A percentile compares a stretch with the other conserved stretches of the same genome.
These are phyloP conservation scores for Pseudobourletiella spinata DNA, from an alignment of 1,140 invertebrate species.

Conservation along the genomic window DNA sequence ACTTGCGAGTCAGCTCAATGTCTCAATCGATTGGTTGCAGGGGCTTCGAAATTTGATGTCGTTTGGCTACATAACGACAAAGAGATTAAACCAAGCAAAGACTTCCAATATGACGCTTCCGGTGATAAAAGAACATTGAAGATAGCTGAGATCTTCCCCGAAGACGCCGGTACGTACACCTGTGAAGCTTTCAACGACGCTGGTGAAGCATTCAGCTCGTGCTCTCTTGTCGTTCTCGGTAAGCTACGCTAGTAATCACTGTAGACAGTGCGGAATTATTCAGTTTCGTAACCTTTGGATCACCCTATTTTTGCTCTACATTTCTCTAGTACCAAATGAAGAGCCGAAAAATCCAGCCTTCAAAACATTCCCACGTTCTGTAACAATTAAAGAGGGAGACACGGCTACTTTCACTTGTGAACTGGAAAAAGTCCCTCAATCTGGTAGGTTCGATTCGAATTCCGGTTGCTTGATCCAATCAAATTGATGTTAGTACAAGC, in stretches of 20 bases:
- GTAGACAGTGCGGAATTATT: not conserved
- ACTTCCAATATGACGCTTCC: constrained; percentile 85
- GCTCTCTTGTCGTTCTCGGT: constrained; percentile 69
- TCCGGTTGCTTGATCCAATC: too few species aligned
- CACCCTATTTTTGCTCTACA: not conserved
- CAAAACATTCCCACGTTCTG: constrained; percentile 78
- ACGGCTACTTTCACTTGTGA: constrained; percentile 68
- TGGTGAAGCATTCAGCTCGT: constrained; percentile 86
- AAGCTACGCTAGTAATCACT: too few species aligned
- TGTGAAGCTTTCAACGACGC: constrained; percentile 93
- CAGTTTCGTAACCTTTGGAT: not conserved
- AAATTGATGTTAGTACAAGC: too few species aligned
- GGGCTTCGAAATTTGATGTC: constrained; percentile 80
- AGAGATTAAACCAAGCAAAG: constrained; percentile 90
- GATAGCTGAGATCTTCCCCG: constrained; percentile 90
- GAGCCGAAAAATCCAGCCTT: constrained; percentile 71
- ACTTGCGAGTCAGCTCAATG: constrained; percentile 6
- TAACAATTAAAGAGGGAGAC: constrained; percentile 72
- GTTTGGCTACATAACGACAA: constrained; percentile 94
- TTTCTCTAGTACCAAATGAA: constrained; percentile 69
- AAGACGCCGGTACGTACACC: constrained; percentile 86
- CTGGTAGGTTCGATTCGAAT: constrained; percentile 52
- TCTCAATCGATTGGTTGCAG: too few species aligned
- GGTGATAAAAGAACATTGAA: constrained; percentile 82
- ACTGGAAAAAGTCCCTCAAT: constrained; percentile 58